Conservation (phyloP, 2,888 invertebrate species). For the Hypselothyrea guttata region DNA sequence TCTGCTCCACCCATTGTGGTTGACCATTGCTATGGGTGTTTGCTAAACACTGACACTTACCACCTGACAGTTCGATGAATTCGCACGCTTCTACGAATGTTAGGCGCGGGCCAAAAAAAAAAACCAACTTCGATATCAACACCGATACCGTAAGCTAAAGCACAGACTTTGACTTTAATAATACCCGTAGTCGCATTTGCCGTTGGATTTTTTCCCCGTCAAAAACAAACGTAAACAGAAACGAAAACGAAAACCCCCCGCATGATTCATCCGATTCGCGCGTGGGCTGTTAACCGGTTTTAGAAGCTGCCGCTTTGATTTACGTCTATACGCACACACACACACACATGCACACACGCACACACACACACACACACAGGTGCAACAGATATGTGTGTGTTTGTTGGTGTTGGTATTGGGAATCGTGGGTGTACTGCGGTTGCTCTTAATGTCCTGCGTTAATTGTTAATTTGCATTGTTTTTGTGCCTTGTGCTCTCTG, state of each 20-base stretch:
- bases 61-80: slow-evolving; percentile 33
- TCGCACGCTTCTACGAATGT: slow-evolving; percentile 44
- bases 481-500: background rate
- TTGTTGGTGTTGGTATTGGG: no score
- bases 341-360: background rate
- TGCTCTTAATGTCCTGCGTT: slow-evolving; percentile 23
- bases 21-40: no score
- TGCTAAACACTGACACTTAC: slow-evolving; percentile 1
- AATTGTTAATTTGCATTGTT: slow-evolving; percentile 23
- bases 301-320: no score
- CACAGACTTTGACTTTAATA: no score
- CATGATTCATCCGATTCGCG: slow-evolving; percentile 13
- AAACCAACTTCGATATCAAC: background rate
- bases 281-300: slow-evolving; percentile 7
- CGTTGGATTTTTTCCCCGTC: background rate
- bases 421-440: slow-evolving; percentile 18
- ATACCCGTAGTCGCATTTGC: no score
- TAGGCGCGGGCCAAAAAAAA: slow-evolving; percentile 28
- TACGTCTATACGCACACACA: no score
- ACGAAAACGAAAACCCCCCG: slow-evolving; percentile 9
- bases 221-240: background rate
- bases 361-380: background rate
- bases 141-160: background rate
- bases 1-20: no score
- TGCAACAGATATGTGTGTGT: no score